Conservation (phyloP, 2,113 vertebrate genomes). For the Elgaria multicarinata region DNA sequence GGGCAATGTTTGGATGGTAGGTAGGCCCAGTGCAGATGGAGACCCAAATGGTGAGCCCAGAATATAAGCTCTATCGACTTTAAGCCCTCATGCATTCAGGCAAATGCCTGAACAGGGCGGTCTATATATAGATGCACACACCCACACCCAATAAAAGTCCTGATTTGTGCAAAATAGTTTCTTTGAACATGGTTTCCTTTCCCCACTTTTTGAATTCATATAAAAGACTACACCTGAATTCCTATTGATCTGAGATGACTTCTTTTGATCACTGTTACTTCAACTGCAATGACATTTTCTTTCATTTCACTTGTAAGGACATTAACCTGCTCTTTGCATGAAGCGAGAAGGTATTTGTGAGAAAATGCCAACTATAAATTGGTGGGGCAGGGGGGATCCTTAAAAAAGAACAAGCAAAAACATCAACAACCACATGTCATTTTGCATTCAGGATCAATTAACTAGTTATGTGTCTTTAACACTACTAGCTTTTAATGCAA, state of each 20-base stretch:
- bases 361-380: background rate
- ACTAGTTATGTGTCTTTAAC: background rate
- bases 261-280: conserved; percentile 68
- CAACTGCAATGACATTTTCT: conserved; percentile 65
- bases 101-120: no score
- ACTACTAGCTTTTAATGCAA: no score
- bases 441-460: background rate
- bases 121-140: no score
- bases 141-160: no score
- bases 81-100: no score
- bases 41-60: no score
- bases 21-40: no score
- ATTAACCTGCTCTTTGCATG: conserved; percentile 40
- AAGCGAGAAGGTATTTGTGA: conserved; percentile 35
- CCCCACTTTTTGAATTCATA: conserved; percentile 72
- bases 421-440: no score
- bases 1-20: no score
- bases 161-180: conserved; percentile 53
- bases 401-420: no score
- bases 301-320: conserved; percentile 51
- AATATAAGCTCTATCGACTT: no score
- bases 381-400: no score
- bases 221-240: conserved; percentile 54
- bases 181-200: conserved; percentile 71
- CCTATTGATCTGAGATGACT: conserved; percentile 54